Percentiles rank a stretch among this genome's conserved stretches.
Conservation (phyloP, 2,888 invertebrate species). For the Aricia artaxerxes region DNA sequence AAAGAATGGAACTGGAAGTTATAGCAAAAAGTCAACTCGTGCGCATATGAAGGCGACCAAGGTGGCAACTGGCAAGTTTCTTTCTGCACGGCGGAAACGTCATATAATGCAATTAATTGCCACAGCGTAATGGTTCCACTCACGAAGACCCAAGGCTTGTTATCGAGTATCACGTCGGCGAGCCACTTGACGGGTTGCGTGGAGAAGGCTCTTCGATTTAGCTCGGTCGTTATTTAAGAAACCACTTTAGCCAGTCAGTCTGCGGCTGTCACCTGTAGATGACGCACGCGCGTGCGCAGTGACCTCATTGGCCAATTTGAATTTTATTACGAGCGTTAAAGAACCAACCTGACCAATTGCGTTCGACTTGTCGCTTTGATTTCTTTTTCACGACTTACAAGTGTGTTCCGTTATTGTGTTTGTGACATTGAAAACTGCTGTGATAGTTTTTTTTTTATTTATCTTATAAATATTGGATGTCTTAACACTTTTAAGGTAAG, state of each 20-base stretch:
- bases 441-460: constrained; percentile 24
- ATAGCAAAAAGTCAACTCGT: constrained; percentile 69
- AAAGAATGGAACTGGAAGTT: constrained; percentile 54
- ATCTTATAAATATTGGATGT: constrained; percentile 60
- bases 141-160: constrained; percentile 38
- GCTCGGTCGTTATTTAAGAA: constrained; percentile 66
- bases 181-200: constrained; percentile 65
- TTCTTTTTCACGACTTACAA: constrained; percentile 66
- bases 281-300: constrained; percentile 58
- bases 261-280: constrained; percentile 63
- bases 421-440: constrained; percentile 61
- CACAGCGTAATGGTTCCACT: constrained; percentile 38
- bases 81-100: constrained; percentile 43
- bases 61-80: constrained; percentile 63
- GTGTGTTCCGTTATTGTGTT: constrained; percentile 66
- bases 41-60: constrained; percentile 75
- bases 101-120: constrained; percentile 42
- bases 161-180: constrained; percentile 40
- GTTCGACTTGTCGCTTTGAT: constrained; percentile 62
- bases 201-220: constrained; percentile 66
- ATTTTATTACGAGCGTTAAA: constrained; percentile 60
- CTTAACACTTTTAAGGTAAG: constrained; percentile 52
- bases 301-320: constrained; percentile 59
- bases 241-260: constrained; percentile 62
- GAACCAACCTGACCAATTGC: constrained; percentile 64